These are phyloP conservation scores for Chrysocyon brachyurus DNA, from an alignment of 2,797 vertebrate species.

Conservation along the genomic window DNA sequence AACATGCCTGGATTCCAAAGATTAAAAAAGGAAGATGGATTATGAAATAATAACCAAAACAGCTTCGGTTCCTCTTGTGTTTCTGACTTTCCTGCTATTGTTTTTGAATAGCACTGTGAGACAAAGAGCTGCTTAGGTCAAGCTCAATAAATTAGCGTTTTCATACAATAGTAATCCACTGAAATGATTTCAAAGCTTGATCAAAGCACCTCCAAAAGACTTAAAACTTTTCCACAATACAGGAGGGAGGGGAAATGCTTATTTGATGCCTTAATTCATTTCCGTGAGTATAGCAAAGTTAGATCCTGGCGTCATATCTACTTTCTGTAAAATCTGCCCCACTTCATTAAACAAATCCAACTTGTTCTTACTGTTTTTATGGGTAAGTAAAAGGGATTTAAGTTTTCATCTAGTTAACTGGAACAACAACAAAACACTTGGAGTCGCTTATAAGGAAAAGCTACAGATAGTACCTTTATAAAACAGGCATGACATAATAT, in stretches of 20 bases:
- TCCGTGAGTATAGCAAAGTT: constrained; percentile 71
- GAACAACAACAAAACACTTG: constrained; percentile 36
- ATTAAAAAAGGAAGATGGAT: constrained; percentile 93
- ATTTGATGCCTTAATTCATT: constrained; percentile 80
- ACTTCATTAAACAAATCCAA: not conserved
- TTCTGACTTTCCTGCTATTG: constrained; percentile 92
- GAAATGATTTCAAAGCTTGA: constrained; percentile 91
- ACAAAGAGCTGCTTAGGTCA: constrained; percentile 96
- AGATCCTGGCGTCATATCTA: constrained; percentile 60
- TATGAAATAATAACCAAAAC: constrained; percentile 94
- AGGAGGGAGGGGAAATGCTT: constrained; percentile 45
- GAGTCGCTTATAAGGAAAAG: constrained; percentile 24
- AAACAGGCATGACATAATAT: not conserved
- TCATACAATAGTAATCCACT: constrained; percentile 94
- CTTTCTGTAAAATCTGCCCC: constrained; percentile 60
- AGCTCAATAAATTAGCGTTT: constrained; percentile 94
- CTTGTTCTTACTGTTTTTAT: not conserved
- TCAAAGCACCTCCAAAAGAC: constrained; percentile 92
- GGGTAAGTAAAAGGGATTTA: constrained; percentile 26
- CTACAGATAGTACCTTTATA: not conserved
- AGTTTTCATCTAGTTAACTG: constrained; percentile 45
- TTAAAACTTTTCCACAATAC: constrained; percentile 87
- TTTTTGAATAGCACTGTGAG: constrained; percentile 91
- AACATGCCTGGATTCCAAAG: constrained; percentile 91
- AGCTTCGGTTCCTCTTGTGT: constrained; percentile 93